A percentile compares a stretch with the other conserved stretches of the same genome.
These are phyloP conservation scores for Pristionchus arcanus DNA, from an alignment of 2,888 invertebrate genomes.

Conservation along the genomic window DNA sequence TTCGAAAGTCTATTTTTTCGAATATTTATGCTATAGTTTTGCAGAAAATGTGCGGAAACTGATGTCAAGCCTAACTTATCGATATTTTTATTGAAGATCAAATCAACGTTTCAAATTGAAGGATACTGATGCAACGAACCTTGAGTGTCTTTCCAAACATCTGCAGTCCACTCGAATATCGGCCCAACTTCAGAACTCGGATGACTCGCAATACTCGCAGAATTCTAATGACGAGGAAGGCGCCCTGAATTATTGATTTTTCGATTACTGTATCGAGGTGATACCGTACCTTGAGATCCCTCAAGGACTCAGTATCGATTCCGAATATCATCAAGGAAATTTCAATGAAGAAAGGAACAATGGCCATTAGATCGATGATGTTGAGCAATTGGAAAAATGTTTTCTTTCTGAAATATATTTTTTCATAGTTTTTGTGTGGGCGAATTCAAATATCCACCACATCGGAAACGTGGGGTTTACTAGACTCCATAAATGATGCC, in stretches of 20 bases:
- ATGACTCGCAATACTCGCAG: conserved; percentile 75
- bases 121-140: conserved; percentile 58
- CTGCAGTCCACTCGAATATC: conserved; percentile 75
- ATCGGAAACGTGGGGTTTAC: neutral
- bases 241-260: conserved; percentile 62
- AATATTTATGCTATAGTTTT: too few species aligned
- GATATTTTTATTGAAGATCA: neutral
- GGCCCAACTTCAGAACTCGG: conserved; percentile 75
- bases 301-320: conserved; percentile 73
- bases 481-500: neutral
- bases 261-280: neutral
- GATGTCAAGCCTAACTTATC: too few species aligned
- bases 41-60: too few species aligned
- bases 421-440: too few species aligned
- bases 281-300: conserved; percentile 71
- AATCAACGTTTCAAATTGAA: neutral
- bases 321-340: conserved; percentile 70
- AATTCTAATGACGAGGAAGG: conserved; percentile 75
- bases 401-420: conserved; percentile 54
- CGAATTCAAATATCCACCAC: neutral
- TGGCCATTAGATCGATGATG: conserved; percentile 75
- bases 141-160: conserved; percentile 77
- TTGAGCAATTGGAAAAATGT: conserved; percentile 73
- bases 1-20: neutral
- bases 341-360: conserved; percentile 75